phyloP scores from a whole-genome alignment of 2,797 vertebrate genomes.

The Malurus splendens region DNA sequence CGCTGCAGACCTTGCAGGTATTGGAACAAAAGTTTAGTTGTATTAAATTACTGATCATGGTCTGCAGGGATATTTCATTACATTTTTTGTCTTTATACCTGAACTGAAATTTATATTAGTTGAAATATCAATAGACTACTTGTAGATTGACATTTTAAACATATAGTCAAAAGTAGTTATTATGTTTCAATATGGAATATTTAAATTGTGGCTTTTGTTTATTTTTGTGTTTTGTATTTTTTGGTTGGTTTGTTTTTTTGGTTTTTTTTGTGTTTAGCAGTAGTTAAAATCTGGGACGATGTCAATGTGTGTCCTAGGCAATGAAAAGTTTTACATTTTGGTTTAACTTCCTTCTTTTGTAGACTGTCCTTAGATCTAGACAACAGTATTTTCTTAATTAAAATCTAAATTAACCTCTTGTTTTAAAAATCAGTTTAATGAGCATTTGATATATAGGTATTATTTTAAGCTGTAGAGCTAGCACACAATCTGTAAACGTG shows the following conservation, averaged over 20 bases:
- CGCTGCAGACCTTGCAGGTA: neutral
- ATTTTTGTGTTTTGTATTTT: neutral
- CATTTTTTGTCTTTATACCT: neutral
- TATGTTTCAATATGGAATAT: neutral
- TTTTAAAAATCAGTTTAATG: neutral
- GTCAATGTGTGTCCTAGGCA: neutral
- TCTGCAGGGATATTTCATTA: neutral
- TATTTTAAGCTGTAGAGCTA: neutral
- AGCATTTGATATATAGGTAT: neutral
- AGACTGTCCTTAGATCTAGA: neutral
- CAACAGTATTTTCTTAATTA: neutral
- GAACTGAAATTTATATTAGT: neutral
- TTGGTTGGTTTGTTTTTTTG: neutral
- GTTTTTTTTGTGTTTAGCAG: neutral
- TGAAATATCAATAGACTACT: neutral
- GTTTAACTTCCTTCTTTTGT: neutral
- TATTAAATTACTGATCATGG: conserved; percentile 8
- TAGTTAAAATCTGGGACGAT: neutral
- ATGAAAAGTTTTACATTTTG: neutral
- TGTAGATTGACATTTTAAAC: neutral
- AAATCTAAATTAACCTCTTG: neutral
- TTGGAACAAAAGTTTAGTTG: conserved; percentile 29
- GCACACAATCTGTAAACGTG: neutral
- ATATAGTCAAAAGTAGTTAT: neutral
- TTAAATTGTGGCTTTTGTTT: neutral